Conservation (phyloP, 2,797 vertebrate species). For the Urocyon cinereoargenteus region DNA sequence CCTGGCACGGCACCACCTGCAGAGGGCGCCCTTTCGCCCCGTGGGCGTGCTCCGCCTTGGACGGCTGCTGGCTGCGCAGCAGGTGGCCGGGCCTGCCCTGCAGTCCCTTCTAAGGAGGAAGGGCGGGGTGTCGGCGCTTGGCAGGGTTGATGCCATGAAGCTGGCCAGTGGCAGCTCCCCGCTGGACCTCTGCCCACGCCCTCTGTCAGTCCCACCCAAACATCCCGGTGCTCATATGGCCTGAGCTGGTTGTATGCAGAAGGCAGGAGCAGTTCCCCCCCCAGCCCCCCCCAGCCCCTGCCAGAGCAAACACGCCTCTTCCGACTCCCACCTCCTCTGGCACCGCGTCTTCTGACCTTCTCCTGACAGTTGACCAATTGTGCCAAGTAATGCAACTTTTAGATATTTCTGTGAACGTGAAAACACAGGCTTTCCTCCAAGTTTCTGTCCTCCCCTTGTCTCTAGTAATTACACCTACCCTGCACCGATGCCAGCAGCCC, state of each 20-base stretch:
- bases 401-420: neutral
- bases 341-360: neutral
- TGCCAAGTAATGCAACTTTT: neutral
- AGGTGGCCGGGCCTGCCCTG: neutral
- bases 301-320: neutral
- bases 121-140: neutral
- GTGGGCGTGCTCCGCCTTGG: neutral
- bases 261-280: neutral
- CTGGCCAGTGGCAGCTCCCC: neutral
- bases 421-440: conserved; percentile 10
- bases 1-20: neutral
- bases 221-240: too few species aligned
- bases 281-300: too few species aligned
- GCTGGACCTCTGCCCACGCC: neutral
- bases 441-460: neutral
- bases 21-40: neutral
- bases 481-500: neutral
- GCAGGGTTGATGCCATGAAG: neutral
- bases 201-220: neutral
- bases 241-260: neutral
- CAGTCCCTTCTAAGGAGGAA: neutral
- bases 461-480: neutral
- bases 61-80: neutral
- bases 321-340: neutral
- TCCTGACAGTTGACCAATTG: neutral